These are phyloP conservation scores for Morbakka virulenta DNA, from an alignment of 30 jellyfish, hydroid and myxozoan genomes.

Conservation along the genomic window DNA sequence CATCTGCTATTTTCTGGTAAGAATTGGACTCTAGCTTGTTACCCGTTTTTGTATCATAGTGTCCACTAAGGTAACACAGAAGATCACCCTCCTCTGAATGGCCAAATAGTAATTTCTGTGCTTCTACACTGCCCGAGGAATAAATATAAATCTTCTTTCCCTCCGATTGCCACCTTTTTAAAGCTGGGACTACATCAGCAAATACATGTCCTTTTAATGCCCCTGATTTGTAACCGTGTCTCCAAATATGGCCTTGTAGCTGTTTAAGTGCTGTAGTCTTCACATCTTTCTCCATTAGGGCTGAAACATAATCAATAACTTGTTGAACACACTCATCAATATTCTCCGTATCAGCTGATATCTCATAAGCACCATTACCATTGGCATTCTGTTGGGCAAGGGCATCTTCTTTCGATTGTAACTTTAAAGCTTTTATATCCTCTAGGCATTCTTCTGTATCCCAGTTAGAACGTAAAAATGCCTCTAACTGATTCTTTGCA, in stretches of 20 bases:
- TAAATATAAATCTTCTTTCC: constrained; percentile 15
- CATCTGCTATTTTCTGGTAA: constrained; percentile 10
- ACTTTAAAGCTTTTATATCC: not conserved
- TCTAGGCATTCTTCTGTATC: not conserved
- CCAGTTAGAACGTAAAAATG: not conserved
- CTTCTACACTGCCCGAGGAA: constrained; percentile 21
- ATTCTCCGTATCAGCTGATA: not conserved
- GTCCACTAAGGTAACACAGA: not conserved
- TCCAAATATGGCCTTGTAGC: constrained; percentile 18
- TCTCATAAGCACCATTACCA: not conserved
- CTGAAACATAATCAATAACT: not conserved
- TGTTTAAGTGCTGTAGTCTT: constrained; percentile 10
- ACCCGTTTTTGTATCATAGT: constrained; percentile 14
- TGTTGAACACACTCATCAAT: not conserved
- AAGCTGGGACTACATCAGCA: not conserved
- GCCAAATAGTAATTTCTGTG: constrained; percentile 19
- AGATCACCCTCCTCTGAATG: constrained; percentile 18
- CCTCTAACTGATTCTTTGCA: not conserved
- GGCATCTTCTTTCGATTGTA: not conserved
- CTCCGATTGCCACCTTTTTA: not conserved
- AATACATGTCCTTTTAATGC: not conserved
- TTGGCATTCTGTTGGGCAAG: not conserved
- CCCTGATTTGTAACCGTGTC: not conserved
- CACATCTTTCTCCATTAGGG: constrained; percentile 14
- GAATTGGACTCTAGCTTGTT: not conserved